Conservation (phyloP, 30 jellyfish, hydroid and myxozoan genomes). For the Aurelia sp. region DNA sequence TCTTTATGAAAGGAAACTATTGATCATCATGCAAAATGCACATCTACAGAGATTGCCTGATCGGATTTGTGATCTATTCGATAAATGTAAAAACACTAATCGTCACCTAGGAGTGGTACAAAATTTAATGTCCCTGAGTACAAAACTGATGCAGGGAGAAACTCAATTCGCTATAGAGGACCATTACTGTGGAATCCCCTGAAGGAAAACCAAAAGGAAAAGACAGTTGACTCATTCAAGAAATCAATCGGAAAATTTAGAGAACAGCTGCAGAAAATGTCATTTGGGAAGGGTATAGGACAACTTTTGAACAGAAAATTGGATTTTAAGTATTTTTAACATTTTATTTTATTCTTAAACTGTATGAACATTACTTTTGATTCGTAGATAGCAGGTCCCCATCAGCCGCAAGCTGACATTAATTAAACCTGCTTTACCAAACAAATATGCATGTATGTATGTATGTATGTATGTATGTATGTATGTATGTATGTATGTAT, state of each 20-base stretch:
- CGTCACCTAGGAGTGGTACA: constrained; percentile 45
- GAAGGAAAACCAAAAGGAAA: too few relatives aligned
- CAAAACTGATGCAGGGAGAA: constrained; percentile 9
- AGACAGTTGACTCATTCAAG: too few relatives aligned
- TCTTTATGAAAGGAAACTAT: background rate
- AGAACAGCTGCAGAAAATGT: too few relatives aligned
- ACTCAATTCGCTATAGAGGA: too few relatives aligned
- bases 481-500: too few relatives aligned
- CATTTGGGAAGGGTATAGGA: too few relatives aligned
- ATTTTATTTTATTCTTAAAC: background rate
- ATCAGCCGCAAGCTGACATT: constrained; percentile 1
- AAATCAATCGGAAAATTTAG: too few relatives aligned
- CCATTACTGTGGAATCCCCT: too few relatives aligned
- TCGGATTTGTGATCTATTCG: constrained; percentile 19
- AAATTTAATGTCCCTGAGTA: constrained; percentile 40
- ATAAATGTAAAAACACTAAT: background rate
- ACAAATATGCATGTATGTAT: background rate
- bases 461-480: background rate
- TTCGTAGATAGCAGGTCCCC: constrained; percentile 6
- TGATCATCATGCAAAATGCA: constrained; percentile 19
- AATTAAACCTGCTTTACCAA: background rate
- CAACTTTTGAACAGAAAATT: too few relatives aligned
- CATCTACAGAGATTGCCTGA: constrained; percentile 32
- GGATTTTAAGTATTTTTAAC: constrained; percentile 10
- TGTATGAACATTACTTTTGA: background rate